Percentiles rank a stretch among this genome's conserved stretches.
Conservation (phyloP, 2,888 invertebrate genomes). For the Scaptodrosophila latifasciaeformis region DNA sequence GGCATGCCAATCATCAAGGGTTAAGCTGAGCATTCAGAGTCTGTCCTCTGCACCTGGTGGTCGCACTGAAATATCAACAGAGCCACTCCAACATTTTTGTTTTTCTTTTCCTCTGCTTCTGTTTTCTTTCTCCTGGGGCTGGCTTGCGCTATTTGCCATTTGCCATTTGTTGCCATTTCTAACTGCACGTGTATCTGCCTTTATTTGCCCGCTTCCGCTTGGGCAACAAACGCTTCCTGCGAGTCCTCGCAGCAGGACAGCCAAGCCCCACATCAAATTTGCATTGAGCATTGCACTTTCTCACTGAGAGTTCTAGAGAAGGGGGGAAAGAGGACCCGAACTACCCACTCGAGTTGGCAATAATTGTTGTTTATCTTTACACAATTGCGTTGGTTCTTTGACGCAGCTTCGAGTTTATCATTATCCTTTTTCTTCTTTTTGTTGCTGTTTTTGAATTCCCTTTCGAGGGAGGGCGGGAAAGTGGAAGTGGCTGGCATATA, state of each 20-base stretch:
- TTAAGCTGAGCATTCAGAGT: no score
- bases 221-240: conserved; percentile 30
- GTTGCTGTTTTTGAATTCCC: conserved; percentile 5
- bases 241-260: neutral
- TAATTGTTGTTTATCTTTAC: conserved; percentile 72
- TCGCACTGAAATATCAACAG: no score
- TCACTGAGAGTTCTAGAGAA: conserved; percentile 21
- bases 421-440: no score
- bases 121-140: no score
- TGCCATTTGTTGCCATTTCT: conserved; percentile 1
- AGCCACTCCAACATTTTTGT: no score
- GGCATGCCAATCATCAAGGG: no score
- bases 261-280: conserved; percentile 41
- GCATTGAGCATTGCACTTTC: conserved; percentile 41
- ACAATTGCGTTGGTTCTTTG: conserved; percentile 65
- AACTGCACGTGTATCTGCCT: conserved; percentile 5
- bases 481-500: conserved; percentile 67
- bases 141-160: no score
- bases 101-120: neutral
- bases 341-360: conserved; percentile 39
- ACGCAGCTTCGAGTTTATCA: conserved; percentile 8
- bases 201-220: conserved; percentile 44
- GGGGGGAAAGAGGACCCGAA: neutral
- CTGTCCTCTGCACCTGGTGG: no score
- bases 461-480: no score